Base-by-base conservation (phyloP, 2,888 invertebrate genomes). In the Cabera pusaria region DNA sequence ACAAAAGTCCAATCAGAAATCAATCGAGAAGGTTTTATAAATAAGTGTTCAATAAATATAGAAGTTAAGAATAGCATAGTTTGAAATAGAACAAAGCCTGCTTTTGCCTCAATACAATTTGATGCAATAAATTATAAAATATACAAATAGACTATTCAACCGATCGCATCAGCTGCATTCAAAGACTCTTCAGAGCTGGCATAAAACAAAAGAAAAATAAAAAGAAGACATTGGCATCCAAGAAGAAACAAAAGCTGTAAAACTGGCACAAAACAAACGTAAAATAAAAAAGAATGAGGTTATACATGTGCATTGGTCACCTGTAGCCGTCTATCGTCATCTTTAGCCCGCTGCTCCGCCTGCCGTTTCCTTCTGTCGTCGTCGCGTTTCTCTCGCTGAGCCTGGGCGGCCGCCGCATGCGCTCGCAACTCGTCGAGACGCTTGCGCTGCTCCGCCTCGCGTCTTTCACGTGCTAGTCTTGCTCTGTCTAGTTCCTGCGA, bases 341-440 rank as follows among this genome's bases (percentile, higher is more conserved):
- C 97, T 50, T 93, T 93, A 46, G 91, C 87, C 59, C 95, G 92
- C 74, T 96, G 92, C 66, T 97, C 96, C 49, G 96, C 96, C 72
- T 96, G 93, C 56, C 96, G 91, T 64, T 92, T 91, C 61, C 95
- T 91, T 36, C 97, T 90, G 72, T 97, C 96, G 55, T 95, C 94
- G 72, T 97, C 97, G 63, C 96, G 93, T 79, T 95, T 95, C 90
- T 96, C 96, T 28, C 97, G 93, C 84, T 96, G 96, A 70, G 93
- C 93, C 88, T 97, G 96, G 70, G 96, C 96, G 29, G 96, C 95
- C 57, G 96, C 91, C 40, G 96, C 96, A 86, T 97, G 96, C 73
- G 95, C 94, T 70, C 95, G 94, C 65, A 97, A 90, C 88, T 97
- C 97, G 76, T 97, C 96, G 71, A 97, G 90, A 83, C 96, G 95